Base-by-base conservation (phyloP, 2,113 vertebrate species). In the Ctenodactylus gundi region DNA sequence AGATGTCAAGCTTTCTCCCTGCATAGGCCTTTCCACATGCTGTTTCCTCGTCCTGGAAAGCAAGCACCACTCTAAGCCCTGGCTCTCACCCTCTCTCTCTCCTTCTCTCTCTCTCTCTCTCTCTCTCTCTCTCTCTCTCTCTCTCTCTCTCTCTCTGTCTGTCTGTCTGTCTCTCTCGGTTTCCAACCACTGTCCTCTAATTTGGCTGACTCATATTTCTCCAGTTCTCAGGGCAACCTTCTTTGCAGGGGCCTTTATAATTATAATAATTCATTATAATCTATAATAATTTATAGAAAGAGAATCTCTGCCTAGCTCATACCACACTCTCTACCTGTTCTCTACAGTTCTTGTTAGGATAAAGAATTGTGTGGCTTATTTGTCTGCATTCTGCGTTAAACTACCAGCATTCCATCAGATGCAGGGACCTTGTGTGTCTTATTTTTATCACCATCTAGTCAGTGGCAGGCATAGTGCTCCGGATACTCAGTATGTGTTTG, bases 21-120 rank as follows among this genome's bases (percentile, higher is more conserved):
- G 41, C 55, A 25, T 41, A 6, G 46, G 41, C 21, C 39, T 75
- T n/a, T 92, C 44, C 17, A 29, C 21, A 17, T 41, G 14, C 41
- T 83, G 17, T 57, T 81, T 72, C 13, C 58, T 88, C 60, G 91
- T 29, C 46, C 88, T 25, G 27, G 70, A 85, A 55, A n/a, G n/a
- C n/a, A n/a, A n/a, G n/a, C n/a, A n/a, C n/a, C n/a, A n/a, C n/a
- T n/a, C n/a, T n/a, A n/a, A n/a, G n/a, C n/a, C 75, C 65, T 62
- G 39, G 4, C 65, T 12, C 7, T 25, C 25, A 8, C 4, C 0
- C 13, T 0, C 2, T 12, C 62, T 6, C 0, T 13, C 62, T 31
- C 31, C 15, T n/a, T 65, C 41, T n/a, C n/a, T n/a, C 65, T 12
- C 7, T 25, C 25, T 6, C 4, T 0, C 13, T 0, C 2, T 12